Evolutionary conservation across 2,113 vertebrate species (phyloP), one percentile per base, ranked within the genome.

Genomic region (Columba janthina): DNA sequence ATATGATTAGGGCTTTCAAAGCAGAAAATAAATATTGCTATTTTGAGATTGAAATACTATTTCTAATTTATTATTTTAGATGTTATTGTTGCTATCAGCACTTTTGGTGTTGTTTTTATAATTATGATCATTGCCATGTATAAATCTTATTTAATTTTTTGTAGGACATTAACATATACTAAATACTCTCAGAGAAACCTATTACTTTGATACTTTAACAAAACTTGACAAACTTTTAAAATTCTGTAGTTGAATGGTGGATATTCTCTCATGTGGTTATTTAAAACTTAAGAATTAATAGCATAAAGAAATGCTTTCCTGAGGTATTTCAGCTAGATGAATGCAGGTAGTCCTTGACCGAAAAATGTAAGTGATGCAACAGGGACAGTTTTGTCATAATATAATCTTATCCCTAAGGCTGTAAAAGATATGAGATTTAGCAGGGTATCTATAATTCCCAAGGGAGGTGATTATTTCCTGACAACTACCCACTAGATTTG

Each of bases 401-500:
- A 89, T 93, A 97, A 94, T 51, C 50, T 93, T 69, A 97, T 94
- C 60, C 93, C 73, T 77, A 88, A 92, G 81, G 91, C 81, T 94
- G 56, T 95, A 96, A 95, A 80, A 97, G 56, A 94, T 92, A 96
- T 0, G 8, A 94, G 90, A 96, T 88, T 97, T 97, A 96, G 66
- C 46, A 86, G 88, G 94, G 56, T 88, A 94, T 92, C 66, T 95
- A 1, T 97, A 97, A 97, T 97, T 98, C 97, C 95, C 96, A 94
- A 90, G 76, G 85, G 94, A 9, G 61, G 48, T 94, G 95, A 97
- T 98, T 97, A 98, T 96, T 91, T 97, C 79, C 85, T 94, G 92
- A 97, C 77, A 96, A 66, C 93, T 93, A 95, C 73, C 42, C 62
- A 93, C 79, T 92, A 85, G 90, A 96, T 97, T 97, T 42, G 73